Evolutionary conservation across 2,888 invertebrate species (phyloP).

Genomic region (Drosophila nr. perissopoda): DNA sequence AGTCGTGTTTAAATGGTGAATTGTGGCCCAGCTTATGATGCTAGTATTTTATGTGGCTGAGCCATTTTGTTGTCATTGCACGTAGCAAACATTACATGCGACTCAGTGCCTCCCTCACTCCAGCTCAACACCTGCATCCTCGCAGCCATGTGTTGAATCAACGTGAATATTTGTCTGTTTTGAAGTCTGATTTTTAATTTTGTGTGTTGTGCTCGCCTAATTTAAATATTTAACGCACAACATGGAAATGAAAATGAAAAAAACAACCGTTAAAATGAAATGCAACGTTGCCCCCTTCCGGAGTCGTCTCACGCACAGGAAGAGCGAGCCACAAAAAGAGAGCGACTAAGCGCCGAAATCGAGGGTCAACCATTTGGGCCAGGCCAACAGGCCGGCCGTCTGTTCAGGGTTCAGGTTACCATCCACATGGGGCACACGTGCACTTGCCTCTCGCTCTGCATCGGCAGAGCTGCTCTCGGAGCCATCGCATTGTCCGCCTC

Average conservation of each 20-base stretch:
- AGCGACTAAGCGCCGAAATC: conserved; percentile 5
- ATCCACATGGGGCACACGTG: conserved; percentile 43
- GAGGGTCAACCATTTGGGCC: conserved; percentile 57
- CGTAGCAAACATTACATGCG: conserved; percentile 57
- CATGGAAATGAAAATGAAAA: conserved; percentile 16
- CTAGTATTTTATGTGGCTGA: neutral
- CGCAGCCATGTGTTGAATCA: conserved; percentile 41
- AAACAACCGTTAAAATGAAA: conserved; percentile 53
- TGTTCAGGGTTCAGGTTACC: conserved; percentile 51
- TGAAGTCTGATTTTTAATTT: conserved; percentile 20
- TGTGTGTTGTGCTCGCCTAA: conserved; percentile 12
- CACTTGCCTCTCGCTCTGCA: conserved; percentile 43
- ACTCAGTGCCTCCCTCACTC: conserved; percentile 21
- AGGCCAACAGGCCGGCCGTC: conserved; percentile 16
- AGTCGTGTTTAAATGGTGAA: conserved; percentile 22
- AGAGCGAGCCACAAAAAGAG: conserved; percentile 8
- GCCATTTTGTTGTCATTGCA: conserved; percentile 42
- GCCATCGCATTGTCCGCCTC: conserved; percentile 54
- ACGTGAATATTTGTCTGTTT: conserved; percentile 55
- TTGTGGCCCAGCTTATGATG: conserved; percentile 15
- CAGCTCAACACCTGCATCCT: neutral
- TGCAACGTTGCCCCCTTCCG: conserved; percentile 59
- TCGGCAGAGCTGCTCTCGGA: conserved; percentile 43
- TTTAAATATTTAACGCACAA: conserved; percentile 44
- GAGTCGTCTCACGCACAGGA: conserved; percentile 35